These are phyloP conservation scores for Dasysyrphus tricinctus DNA, from an alignment of 2,888 invertebrate genomes.

Conservation along the genomic window DNA sequence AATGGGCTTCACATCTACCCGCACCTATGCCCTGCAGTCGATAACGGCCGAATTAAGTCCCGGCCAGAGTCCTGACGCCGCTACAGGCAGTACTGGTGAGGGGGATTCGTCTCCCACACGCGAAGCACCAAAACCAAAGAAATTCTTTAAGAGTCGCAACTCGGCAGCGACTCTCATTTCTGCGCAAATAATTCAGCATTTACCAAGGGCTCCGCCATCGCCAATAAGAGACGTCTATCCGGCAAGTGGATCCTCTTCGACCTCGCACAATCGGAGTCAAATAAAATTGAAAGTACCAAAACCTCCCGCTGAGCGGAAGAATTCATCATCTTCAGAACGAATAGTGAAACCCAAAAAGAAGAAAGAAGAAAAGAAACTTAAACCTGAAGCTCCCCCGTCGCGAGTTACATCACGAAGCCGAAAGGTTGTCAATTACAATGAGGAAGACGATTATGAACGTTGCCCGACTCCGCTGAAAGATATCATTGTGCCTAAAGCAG, in stretches of 20 bases:
- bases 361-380: constrained; percentile 81
- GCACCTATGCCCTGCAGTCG: constrained; percentile 84
- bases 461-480: constrained; percentile 81
- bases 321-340: constrained; percentile 75
- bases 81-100: constrained; percentile 77
- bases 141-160: constrained; percentile 95
- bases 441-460: constrained; percentile 84
- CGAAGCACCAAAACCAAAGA: constrained; percentile 90
- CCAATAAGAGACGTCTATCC: constrained; percentile 79
- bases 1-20: constrained; percentile 95
- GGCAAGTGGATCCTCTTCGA: constrained; percentile 60
- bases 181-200: constrained; percentile 82
- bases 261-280: constrained; percentile 77
- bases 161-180: constrained; percentile 85
- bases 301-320: constrained; percentile 81
- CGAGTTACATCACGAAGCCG: constrained; percentile 84
- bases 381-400: constrained; percentile 82
- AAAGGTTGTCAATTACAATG: constrained; percentile 87
- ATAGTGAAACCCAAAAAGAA: constrained; percentile 79
- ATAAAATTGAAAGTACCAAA: constrained; percentile 82
- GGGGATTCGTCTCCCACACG: constrained; percentile 80
- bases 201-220: constrained; percentile 80
- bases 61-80: constrained; percentile 78
- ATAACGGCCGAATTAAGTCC: constrained; percentile 79
- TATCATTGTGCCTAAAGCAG: constrained; percentile 83